Evolutionary conservation across 1,140 invertebrate genomes (phyloP).

Genomic region (Plutomurus gul): DNA sequence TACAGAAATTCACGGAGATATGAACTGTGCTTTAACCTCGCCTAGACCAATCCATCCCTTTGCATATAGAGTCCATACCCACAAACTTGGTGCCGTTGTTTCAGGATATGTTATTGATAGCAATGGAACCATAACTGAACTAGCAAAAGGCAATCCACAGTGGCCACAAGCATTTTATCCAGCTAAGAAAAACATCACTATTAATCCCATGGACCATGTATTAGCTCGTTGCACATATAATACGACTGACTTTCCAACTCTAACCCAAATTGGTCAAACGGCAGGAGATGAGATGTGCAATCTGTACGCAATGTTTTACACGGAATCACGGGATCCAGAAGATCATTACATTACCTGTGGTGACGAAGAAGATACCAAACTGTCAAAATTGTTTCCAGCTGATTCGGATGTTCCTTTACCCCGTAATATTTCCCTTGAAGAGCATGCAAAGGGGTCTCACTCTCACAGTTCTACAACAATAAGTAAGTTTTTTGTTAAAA

Average conservation of each 20-base stretch:
- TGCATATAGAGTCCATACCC: constrained; percentile 67
- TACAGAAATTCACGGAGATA: constrained; percentile 58
- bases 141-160: constrained; percentile 58
- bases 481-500: neutral
- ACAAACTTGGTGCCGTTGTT: constrained; percentile 62
- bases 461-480: neutral
- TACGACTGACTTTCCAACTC: constrained; percentile 54
- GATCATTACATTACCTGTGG: constrained; percentile 45
- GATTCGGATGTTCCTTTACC: constrained; percentile 59
- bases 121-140: neutral
- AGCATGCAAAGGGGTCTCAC: constrained; percentile 55
- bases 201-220: constrained; percentile 56
- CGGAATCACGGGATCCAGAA: no score
- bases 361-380: constrained; percentile 10
- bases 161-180: constrained; percentile 63
- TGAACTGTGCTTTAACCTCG: constrained; percentile 55
- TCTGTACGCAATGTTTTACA: constrained; percentile 71
- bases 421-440: constrained; percentile 60
- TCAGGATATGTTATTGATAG: constrained; percentile 59
- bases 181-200: constrained; percentile 44
- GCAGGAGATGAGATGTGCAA: constrained; percentile 73
- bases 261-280: constrained; percentile 60
- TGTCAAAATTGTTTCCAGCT: constrained; percentile 53
- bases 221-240: constrained; percentile 59
- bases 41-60: constrained; percentile 61